These are phyloP conservation scores for Polymixis lichenea DNA, from an alignment of 2,888 invertebrate genomes.

Conservation along the genomic window DNA sequence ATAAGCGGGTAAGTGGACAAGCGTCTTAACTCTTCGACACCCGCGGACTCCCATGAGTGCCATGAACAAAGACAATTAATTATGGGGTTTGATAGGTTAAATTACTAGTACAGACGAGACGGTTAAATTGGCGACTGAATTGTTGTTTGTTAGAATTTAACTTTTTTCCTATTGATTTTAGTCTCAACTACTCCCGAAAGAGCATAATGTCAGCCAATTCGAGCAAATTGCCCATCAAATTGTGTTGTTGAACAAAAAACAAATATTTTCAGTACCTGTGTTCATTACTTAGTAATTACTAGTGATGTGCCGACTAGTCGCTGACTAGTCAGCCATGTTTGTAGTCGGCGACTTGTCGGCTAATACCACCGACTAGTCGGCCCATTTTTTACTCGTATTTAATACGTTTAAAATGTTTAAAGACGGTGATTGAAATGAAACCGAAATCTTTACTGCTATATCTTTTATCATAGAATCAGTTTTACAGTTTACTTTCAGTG, in stretches of 20 bases:
- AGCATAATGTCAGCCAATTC: background rate
- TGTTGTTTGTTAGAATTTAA: background rate
- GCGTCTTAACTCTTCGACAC: too few relatives aligned
- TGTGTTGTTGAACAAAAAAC: background rate
- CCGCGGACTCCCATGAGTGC: background rate
- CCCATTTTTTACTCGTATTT: too few relatives aligned
- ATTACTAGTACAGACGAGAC: background rate
- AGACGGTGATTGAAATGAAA: too few relatives aligned
- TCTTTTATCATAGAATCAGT: too few relatives aligned
- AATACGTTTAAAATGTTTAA: too few relatives aligned
- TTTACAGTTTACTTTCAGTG: too few relatives aligned
- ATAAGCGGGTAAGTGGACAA: slow-evolving; percentile 84
- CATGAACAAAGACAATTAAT: background rate
- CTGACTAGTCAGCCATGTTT: too few relatives aligned
- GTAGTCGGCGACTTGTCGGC: too few relatives aligned
- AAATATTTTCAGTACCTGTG: background rate
- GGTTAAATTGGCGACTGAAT: background rate
- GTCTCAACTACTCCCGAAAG: background rate
- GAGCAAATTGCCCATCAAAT: background rate
- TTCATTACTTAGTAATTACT: background rate
- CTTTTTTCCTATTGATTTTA: background rate
- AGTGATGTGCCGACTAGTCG: too few relatives aligned
- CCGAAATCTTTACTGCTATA: too few relatives aligned
- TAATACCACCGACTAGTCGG: too few relatives aligned
- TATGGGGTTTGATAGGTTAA: background rate